phyloP scores from a whole-genome alignment of 2,888 invertebrate species.

The Gastracanthus pulcherrimus region DNA sequence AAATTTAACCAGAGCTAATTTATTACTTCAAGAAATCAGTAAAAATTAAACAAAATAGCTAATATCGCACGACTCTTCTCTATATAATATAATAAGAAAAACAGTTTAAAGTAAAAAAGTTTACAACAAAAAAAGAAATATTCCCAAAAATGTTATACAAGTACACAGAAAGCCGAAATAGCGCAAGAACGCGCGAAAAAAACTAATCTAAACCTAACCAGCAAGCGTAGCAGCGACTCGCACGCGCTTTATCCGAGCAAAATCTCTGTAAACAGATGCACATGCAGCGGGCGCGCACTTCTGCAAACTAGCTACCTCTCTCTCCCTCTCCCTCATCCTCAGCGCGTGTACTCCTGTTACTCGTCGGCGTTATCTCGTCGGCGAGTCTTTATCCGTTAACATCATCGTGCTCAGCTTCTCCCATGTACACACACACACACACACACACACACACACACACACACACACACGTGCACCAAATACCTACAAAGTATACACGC shows the following conservation, averaged over 20 bases:
- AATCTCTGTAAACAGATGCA: constrained; percentile 41
- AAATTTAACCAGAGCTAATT: too few species aligned
- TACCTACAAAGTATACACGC: not conserved
- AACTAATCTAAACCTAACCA: too few species aligned
- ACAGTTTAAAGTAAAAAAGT: too few species aligned
- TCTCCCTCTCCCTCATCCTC: not conserved
- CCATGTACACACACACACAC: not conserved
- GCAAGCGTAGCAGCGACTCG: too few species aligned
- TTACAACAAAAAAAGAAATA: too few species aligned
- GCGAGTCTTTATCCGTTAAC: constrained; percentile 24
- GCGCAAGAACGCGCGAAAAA: not conserved
- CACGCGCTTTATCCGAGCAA: not conserved
- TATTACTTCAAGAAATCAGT: too few species aligned
- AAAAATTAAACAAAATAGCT: too few species aligned
- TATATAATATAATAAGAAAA: too few species aligned
- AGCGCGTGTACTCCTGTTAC: constrained; percentile 23
- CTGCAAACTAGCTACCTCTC: constrained; percentile 24
- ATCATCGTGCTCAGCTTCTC: not conserved
- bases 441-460: not conserved
- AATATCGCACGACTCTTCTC: too few species aligned
- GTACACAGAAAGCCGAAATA: not conserved
- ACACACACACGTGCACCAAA: not conserved
- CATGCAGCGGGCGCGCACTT: not conserved
- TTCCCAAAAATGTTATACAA: too few species aligned
- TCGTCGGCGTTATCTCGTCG: constrained; percentile 36